Conservation (phyloP, 2,888 invertebrate genomes). For the Pyralis farinalis region DNA sequence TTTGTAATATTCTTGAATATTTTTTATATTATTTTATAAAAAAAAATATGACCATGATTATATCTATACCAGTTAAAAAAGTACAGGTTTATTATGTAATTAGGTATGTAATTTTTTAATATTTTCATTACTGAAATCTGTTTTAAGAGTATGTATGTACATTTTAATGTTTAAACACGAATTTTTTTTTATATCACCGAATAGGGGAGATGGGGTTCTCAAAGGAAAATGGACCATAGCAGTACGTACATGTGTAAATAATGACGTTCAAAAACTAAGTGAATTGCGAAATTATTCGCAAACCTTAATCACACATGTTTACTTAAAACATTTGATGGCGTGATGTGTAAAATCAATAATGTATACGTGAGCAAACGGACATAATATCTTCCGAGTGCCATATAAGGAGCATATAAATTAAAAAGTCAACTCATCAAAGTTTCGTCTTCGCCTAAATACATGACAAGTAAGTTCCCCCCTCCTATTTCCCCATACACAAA, state of each 20-base stretch:
- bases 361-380: conserved; percentile 51
- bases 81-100: too few relatives aligned
- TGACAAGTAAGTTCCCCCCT: conserved; percentile 76
- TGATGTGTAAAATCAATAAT: conserved; percentile 65
- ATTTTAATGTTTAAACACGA: too few relatives aligned
- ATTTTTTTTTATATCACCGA: too few relatives aligned
- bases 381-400: conserved; percentile 36
- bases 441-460: conserved; percentile 74
- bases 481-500: conserved; percentile 70
- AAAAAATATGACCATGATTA: too few relatives aligned
- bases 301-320: conserved; percentile 28
- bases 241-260: background rate
- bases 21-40: too few relatives aligned
- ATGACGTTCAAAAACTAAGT: background rate
- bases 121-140: too few relatives aligned
- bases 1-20: too few relatives aligned
- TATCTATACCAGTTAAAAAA: too few relatives aligned
- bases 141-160: too few relatives aligned
- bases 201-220: background rate
- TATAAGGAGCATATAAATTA: conserved; percentile 63
- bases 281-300: background rate
- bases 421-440: conserved; percentile 75
- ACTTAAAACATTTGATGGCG: conserved; percentile 53
- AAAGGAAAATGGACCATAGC: background rate
- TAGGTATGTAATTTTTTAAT: too few relatives aligned